Conservation (phyloP, 2,888 invertebrate species). For the Nymphalis polychloros region DNA sequence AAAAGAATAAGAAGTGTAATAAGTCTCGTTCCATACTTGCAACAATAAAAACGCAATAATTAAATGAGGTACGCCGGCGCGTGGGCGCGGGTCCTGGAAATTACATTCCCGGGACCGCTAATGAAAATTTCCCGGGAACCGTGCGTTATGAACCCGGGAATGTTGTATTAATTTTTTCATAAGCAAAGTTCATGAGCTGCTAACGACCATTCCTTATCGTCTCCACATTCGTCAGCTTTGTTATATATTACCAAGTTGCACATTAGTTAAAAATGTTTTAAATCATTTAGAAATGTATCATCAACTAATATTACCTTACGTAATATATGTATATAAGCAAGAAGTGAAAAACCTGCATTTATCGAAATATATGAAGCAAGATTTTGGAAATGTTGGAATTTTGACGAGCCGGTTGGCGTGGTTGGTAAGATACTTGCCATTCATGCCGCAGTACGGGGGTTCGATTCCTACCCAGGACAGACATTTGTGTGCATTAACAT, state of each 20-base stretch:
- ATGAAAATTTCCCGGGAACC: slow-evolving; percentile 36
- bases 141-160: slow-evolving; percentile 21
- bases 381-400: no score
- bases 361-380: no score
- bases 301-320: no score
- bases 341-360: no score
- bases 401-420: no score
- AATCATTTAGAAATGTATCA: no score
- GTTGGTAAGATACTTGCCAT: no score
- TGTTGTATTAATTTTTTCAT: slow-evolving; percentile 30
- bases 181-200: slow-evolving; percentile 3
- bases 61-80: slow-evolving; percentile 14
- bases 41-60: slow-evolving; percentile 36
- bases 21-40: slow-evolving; percentile 28
- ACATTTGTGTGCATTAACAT: no score
- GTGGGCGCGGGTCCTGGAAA: slow-evolving; percentile 21
- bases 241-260: neutral
- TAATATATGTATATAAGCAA: no score
- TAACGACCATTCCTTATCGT: neutral
- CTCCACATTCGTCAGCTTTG: neutral
- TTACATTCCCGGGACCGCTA: slow-evolving; percentile 34
- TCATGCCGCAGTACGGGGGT: no score
- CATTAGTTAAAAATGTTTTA: no score
- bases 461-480: no score
- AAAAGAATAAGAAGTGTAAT: neutral